These are phyloP conservation scores for Cossypha caffra DNA, from an alignment of 2,797 vertebrate species.

Conservation along the genomic window DNA sequence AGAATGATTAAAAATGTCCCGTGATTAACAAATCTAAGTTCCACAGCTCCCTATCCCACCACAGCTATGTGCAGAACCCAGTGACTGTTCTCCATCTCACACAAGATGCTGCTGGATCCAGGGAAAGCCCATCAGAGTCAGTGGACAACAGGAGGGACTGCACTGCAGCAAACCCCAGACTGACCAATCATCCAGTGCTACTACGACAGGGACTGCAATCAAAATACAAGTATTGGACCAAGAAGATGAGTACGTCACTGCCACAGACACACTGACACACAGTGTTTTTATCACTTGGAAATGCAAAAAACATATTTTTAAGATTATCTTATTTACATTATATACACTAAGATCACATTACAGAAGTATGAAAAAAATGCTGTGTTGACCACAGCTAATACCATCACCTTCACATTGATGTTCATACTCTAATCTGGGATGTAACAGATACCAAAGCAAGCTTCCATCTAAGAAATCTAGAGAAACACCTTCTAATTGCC, in stretches of 20 bases:
- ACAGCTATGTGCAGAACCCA: neutral
- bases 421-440: neutral
- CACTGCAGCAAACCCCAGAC: neutral
- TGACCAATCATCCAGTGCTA: neutral
- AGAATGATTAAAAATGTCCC: neutral
- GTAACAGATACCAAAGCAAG: neutral
- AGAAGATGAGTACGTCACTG: rapidly evolving
- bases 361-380: neutral
- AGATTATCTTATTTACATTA: neutral
- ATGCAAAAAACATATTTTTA: neutral
- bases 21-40: neutral
- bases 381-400: rapidly evolving
- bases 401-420: neutral
- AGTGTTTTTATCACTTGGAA: neutral
- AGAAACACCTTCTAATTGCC: neutral
- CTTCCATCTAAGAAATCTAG: neutral
- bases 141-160: neutral
- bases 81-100: neutral
- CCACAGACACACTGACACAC: neutral
- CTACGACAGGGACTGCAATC: neutral
- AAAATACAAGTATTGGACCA: neutral
- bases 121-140: neutral
- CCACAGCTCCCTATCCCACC: neutral
- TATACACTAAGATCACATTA: neutral
- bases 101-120: neutral